Percentiles rank a stretch among this genome's conserved stretches.
These are phyloP conservation scores for Balearica regulorum DNA, from an alignment of 2,797 vertebrate genomes.

Conservation along the genomic window DNA sequence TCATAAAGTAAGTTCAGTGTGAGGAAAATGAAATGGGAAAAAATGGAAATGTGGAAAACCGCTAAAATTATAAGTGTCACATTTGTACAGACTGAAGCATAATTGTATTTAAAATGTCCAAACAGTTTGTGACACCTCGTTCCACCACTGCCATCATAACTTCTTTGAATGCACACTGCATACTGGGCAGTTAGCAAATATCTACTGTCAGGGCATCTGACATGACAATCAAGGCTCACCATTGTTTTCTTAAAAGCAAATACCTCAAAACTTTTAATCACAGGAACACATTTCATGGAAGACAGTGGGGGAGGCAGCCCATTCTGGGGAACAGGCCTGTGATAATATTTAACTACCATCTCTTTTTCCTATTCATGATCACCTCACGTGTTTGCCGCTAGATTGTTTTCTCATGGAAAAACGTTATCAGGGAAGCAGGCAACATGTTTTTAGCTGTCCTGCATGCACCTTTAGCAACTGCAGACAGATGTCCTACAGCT, in stretches of 20 bases:
- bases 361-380: not conserved
- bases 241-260: not conserved
- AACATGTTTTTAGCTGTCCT: not conserved
- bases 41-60: not conserved
- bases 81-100: not conserved
- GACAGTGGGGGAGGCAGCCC: not conserved
- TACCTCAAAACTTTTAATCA: not conserved
- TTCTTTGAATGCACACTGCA: not conserved
- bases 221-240: not conserved
- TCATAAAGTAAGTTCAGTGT: not conserved
- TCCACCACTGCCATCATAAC: not conserved
- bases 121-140: not conserved
- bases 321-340: not conserved
- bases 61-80: not conserved
- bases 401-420: not conserved
- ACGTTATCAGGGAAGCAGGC: not conserved
- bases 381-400: not conserved
- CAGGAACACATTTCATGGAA: not conserved
- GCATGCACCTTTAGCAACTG: not conserved
- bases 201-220: not conserved
- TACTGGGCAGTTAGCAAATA: not conserved
- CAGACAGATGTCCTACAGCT: not conserved
- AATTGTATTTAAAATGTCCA: not conserved
- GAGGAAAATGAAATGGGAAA: constrained; percentile 42
- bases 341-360: not conserved